Conservation (phyloP, 2,113 vertebrate species). For the Indicator maculatus region DNA sequence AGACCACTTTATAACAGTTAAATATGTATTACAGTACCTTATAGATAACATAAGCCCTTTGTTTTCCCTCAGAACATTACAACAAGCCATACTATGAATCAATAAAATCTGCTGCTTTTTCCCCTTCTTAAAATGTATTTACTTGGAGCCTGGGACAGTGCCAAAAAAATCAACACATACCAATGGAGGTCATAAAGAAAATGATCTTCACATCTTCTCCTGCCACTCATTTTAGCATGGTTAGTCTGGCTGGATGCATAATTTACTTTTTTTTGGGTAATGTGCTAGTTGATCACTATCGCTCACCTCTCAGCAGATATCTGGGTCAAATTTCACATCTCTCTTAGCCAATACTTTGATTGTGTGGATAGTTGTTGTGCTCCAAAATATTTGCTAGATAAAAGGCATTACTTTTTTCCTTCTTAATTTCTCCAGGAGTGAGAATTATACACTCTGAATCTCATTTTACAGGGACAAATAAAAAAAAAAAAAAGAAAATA, state of each 20-base stretch:
- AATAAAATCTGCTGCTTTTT: constrained; percentile 50
- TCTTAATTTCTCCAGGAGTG: not conserved
- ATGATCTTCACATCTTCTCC: constrained; percentile 38
- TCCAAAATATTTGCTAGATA: not conserved
- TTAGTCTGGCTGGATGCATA: not conserved
- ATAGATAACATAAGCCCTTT: constrained; percentile 56
- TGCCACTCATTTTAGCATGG: constrained; percentile 50
- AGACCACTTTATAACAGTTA: constrained; percentile 42
- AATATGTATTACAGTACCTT: constrained; percentile 32
- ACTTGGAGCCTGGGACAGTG: constrained; percentile 7
- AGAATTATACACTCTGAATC: not conserved
- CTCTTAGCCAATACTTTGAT: not conserved
- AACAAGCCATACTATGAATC: constrained; percentile 44
- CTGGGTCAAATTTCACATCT: not conserved
- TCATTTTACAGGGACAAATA: not conserved
- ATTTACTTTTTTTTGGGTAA: constrained; percentile 39
- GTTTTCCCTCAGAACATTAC: constrained; percentile 22
- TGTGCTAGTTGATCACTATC: not conserved
- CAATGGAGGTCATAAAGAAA: constrained; percentile 49
- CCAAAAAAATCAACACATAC: constrained; percentile 63
- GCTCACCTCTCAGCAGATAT: not conserved
- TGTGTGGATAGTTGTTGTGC: not conserved
- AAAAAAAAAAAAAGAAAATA: not conserved
- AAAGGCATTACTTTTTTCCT: not conserved
- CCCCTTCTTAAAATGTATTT: not conserved